Evolutionary conservation across 2,888 invertebrate genomes (phyloP).

Genomic region (Agrilus cyanescens): DNA sequence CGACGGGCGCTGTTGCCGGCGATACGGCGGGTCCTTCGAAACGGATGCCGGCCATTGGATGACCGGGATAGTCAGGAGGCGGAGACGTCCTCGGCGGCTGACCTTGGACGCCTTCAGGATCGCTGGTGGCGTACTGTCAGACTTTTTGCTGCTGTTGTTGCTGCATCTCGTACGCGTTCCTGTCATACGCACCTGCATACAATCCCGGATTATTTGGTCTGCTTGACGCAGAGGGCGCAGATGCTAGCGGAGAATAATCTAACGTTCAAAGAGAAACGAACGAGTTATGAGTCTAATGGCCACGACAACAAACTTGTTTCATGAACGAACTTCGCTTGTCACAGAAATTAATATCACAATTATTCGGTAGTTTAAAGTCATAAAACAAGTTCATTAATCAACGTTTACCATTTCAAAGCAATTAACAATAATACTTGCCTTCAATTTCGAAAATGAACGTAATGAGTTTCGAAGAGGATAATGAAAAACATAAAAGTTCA

Average conservation of each 20-base stretch:
- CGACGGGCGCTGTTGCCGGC: slow-evolving; percentile 4
- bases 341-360: too few relatives aligned
- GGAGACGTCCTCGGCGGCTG: slow-evolving; percentile 27
- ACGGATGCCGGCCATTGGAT: slow-evolving; percentile 27
- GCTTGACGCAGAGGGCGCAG: slow-evolving; percentile 32
- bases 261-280: not conserved
- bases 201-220: slow-evolving; percentile 45
- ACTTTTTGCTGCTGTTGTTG: slow-evolving; percentile 54
- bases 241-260: slow-evolving; percentile 35
- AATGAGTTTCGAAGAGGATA: slow-evolving; percentile 3
- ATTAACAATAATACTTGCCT: too few relatives aligned
- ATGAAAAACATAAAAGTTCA: slow-evolving; percentile 3
- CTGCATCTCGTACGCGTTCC: slow-evolving; percentile 62
- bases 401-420: too few relatives aligned
- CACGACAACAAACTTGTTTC: too few relatives aligned
- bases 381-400: too few relatives aligned
- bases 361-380: too few relatives aligned
- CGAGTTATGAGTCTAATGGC: too few relatives aligned
- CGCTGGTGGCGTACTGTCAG: slow-evolving; percentile 38
- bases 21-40: slow-evolving; percentile 21
- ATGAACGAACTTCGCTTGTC: too few relatives aligned
- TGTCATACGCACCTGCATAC: slow-evolving; percentile 62
- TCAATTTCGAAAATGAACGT: too few relatives aligned
- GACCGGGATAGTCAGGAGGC: slow-evolving; percentile 35
- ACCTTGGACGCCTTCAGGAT: slow-evolving; percentile 17